A percentile compares a stretch with the other conserved stretches of the same genome.
These are phyloP conservation scores for Apeltes quadracus DNA, from an alignment of 2,113 vertebrate species.

Conservation along the genomic window DNA sequence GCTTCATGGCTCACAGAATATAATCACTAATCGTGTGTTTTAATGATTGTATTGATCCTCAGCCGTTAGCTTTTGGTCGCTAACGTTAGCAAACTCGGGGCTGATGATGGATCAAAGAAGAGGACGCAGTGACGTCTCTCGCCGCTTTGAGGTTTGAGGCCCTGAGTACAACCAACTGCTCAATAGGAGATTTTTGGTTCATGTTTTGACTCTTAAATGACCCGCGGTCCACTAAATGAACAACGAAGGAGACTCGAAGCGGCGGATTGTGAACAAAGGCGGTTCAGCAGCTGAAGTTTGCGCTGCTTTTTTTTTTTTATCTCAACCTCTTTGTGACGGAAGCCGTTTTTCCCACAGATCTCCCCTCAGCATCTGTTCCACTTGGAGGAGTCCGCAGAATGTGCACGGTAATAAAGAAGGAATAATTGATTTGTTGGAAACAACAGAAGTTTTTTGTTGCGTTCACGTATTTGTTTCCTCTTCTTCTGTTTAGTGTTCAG, in stretches of 20 bases:
- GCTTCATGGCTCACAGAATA: not conserved
- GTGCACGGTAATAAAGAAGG: constrained; percentile 1
- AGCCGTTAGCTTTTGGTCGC: too few relatives aligned
- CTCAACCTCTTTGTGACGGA: not conserved
- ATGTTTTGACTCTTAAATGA: too few relatives aligned
- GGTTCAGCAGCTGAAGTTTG: not conserved
- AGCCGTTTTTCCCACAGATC: not conserved
- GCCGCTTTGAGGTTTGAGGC: too few relatives aligned
- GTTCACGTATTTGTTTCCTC: constrained; percentile 11
- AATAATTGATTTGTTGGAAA: constrained; percentile 1
- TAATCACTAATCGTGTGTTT: too few relatives aligned
- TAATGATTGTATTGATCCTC: too few relatives aligned
- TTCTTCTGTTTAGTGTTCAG: constrained; percentile 21
- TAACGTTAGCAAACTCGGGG: not conserved
- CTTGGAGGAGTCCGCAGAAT: not conserved
- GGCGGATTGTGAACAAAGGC: too few relatives aligned
- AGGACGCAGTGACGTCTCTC: too few relatives aligned
- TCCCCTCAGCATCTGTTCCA: not conserved
- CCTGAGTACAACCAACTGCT: too few relatives aligned
- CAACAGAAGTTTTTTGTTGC: not conserved
- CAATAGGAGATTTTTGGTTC: too few relatives aligned
- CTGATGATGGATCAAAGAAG: too few relatives aligned
- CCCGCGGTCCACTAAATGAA: too few relatives aligned
- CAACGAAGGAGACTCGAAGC: not conserved
- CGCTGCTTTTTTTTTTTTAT: not conserved